Evolutionary conservation across 2,888 invertebrate genomes (phyloP), one percentile per base, ranked within the genome.

Genomic region (Ryuthela nishihirai): DNA sequence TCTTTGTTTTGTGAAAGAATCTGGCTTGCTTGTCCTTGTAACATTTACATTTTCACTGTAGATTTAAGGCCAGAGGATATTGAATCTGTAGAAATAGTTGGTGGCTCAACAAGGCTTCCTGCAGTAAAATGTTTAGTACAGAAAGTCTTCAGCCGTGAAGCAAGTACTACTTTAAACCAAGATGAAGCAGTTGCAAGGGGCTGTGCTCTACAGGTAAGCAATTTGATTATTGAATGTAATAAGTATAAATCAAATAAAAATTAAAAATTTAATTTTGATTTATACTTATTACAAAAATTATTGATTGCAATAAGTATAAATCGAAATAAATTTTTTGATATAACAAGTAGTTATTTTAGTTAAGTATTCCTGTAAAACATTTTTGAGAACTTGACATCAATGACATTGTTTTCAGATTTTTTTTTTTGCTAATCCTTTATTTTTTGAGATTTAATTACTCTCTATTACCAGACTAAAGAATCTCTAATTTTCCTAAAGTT

Each of bases 141-240:
- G 24, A 54, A 62, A 44, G 53, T 95, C 1, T 82, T 80, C 69
- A 83, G 85, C 53, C 88, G 89, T 71, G 80, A 83, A 41, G 85
- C 92, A 5, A 91, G 92, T 65, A 99, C 98, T 21, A 98, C 99
- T 20, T 78, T 99, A 56, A 99, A 99, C 76, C 76, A 76, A 75
- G 99, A 99, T 74, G 99, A 99, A 76, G 91, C 98, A 0, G 97
- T 99, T 23, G 82, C 95, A 2, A 84, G 98, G 54, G 98, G 99
- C 2, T 97, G 95, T 74, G 95, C 97, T 24, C 78, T 98, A 54
- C 78, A 78, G 72, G 74, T 74, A 54, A 41, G n/a, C 38, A 9
- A 9, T 40, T 12, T 29, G n/a, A 29, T 12, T 29, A 9, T 10
- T 29, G 12, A 4, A n/a, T 41, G 1, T 2, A 1, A 3, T 21